These are phyloP conservation scores for Boloria euphrosyne DNA, from an alignment of 2,888 invertebrate genomes.

Conservation along the genomic window DNA sequence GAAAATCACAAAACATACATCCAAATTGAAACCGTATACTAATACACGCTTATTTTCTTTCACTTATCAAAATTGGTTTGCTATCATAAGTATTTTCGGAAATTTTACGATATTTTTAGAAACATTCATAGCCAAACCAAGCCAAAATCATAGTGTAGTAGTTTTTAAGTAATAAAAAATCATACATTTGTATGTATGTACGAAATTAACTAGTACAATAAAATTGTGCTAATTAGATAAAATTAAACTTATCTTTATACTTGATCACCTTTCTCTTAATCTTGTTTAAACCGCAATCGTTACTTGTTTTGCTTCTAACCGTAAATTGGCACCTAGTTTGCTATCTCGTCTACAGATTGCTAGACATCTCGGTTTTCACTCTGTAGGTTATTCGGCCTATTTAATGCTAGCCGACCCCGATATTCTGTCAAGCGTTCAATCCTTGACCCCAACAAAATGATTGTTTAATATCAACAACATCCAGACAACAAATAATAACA, in stretches of 20 bases:
- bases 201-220: neutral
- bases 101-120: too few species aligned
- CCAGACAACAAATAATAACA: neutral
- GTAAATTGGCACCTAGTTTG: constrained; percentile 27
- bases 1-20: too few species aligned
- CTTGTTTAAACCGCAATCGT: constrained; percentile 21
- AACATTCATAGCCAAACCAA: too few species aligned
- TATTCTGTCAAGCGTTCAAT: constrained; percentile 33
- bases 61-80: too few species aligned
- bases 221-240: constrained; percentile 6
- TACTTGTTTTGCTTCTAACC: constrained; percentile 27
- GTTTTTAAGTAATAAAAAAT: too few species aligned
- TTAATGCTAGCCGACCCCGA: constrained; percentile 39
- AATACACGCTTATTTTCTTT: too few species aligned
- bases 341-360: constrained; percentile 18
- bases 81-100: too few species aligned
- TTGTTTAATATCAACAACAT: constrained; percentile 8
- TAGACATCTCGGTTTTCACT: constrained; percentile 23
- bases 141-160: too few species aligned
- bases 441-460: constrained; percentile 28
- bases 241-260: neutral
- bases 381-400: constrained; percentile 38
- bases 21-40: too few species aligned
- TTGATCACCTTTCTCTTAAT: constrained; percentile 28
- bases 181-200: too few species aligned